These are phyloP conservation scores for Regulus satrapa DNA, from an alignment of 2,113 vertebrate species.

Conservation along the genomic window DNA sequence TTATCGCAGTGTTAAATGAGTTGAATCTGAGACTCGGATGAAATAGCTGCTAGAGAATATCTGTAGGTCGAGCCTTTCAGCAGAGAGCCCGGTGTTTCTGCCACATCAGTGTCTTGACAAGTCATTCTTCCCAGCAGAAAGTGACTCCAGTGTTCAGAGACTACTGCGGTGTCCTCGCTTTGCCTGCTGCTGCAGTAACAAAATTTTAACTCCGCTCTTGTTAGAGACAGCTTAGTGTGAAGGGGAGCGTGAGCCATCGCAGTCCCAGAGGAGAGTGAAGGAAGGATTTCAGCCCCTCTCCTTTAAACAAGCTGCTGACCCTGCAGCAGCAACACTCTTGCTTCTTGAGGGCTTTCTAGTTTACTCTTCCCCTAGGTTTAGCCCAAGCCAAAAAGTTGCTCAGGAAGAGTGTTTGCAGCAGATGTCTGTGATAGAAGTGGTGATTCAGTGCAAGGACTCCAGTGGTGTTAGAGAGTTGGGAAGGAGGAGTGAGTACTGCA, in stretches of 20 bases:
- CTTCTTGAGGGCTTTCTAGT: neutral
- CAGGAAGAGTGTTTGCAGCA: fast-evolving
- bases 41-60: neutral
- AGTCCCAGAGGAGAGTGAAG: neutral
- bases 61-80: neutral
- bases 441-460: neutral
- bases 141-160: neutral
- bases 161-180: neutral
- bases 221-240: neutral
- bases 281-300: neutral
- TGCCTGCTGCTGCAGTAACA: neutral
- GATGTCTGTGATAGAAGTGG: neutral
- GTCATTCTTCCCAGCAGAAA: neutral
- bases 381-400: neutral
- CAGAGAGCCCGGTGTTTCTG: neutral
- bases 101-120: neutral
- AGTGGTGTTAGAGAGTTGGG: neutral
- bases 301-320: neutral
- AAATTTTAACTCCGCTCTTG: neutral
- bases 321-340: neutral
- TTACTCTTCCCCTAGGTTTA: neutral
- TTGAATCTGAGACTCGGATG: neutral
- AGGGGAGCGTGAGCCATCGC: fast-evolving
- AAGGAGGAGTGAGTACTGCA: neutral
- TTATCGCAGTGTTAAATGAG: neutral